Evolutionary conservation across 1,140 invertebrate species (phyloP).

Genomic region (Lutraria rhynchaena): DNA sequence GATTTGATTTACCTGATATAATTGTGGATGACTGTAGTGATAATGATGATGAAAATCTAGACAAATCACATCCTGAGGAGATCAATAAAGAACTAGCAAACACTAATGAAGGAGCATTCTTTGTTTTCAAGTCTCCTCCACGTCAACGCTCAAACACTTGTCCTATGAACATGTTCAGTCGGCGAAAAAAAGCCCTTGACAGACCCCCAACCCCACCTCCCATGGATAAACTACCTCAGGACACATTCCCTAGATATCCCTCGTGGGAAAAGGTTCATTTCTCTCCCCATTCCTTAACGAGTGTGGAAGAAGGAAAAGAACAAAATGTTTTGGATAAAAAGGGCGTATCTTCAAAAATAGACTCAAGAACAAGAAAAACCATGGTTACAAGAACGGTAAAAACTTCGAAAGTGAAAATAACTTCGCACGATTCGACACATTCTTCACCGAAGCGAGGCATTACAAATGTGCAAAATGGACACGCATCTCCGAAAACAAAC

Average conservation of each 20-base stretch:
- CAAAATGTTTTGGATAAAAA: neutral
- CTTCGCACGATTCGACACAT: neutral
- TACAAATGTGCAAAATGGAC: constrained; percentile 1
- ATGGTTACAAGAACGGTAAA: neutral
- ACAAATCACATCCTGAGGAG: constrained; percentile 36
- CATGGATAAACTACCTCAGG: constrained; percentile 27
- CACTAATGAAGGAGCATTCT: constrained; percentile 53
- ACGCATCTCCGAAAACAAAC: constrained; percentile 1
- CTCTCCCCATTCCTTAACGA: constrained; percentile 30
- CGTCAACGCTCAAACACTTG: constrained; percentile 55
- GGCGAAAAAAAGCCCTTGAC: neutral
- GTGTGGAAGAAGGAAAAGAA: constrained; percentile 45
- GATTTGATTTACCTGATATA: constrained; percentile 54
- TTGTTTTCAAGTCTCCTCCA: constrained; percentile 57
- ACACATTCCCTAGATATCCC: constrained; percentile 23
- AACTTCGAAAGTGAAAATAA: constrained; percentile 4
- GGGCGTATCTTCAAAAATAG: neutral
- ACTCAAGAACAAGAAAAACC: constrained; percentile 18
- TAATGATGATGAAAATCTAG: constrained; percentile 41
- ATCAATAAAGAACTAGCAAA: constrained; percentile 48
- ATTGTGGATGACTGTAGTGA: constrained; percentile 55
- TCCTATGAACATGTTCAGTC: constrained; percentile 51
- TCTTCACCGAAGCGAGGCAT: constrained; percentile 3
- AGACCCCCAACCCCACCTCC: constrained; percentile 40
- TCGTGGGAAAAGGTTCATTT: constrained; percentile 53